Percentiles rank a stretch among this genome's conserved stretches.
phyloP scores from a whole-genome alignment of 2,797 vertebrate genomes.

The Macropus fuliginosus region DNA sequence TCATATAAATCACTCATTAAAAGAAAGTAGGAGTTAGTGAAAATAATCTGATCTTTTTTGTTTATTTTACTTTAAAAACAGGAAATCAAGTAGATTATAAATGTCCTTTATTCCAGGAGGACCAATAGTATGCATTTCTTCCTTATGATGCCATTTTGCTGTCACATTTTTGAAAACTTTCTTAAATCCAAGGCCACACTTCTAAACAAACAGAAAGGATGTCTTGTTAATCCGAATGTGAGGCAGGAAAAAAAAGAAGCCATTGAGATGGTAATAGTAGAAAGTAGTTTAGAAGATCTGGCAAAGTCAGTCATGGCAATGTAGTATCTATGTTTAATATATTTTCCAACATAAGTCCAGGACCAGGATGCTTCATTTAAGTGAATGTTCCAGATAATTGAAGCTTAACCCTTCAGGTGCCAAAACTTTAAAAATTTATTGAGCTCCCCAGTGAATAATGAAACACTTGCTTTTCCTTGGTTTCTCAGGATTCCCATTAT shows the following conservation, averaged over 20 bases:
- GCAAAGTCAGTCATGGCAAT: neutral
- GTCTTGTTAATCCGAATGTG: slow-evolving; percentile 17
- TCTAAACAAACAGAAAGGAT: slow-evolving; percentile 30
- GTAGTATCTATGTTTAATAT: neutral
- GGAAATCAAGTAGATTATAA: slow-evolving; percentile 50
- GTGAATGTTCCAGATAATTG: slow-evolving; percentile 15
- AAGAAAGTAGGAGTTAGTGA: neutral
- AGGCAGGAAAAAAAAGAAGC: neutral
- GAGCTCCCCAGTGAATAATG: neutral
- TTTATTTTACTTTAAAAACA: slow-evolving; percentile 45
- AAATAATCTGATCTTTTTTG: slow-evolving; percentile 47
- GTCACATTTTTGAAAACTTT: slow-evolving; percentile 17
- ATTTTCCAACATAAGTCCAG: neutral
- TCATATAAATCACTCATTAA: neutral
- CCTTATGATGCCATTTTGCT: slow-evolving; percentile 34
- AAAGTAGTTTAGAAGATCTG: slow-evolving; percentile 15
- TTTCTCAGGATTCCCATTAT: neutral
- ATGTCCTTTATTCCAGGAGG: slow-evolving; percentile 52
- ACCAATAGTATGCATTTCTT: slow-evolving; percentile 41
- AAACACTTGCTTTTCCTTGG: slow-evolving; percentile 3
- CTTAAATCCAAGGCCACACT: neutral
- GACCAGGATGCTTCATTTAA: slow-evolving; percentile 26
- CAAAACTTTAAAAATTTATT: neutral
- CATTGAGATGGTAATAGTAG: slow-evolving; percentile 27
- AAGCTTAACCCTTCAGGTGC: slow-evolving; percentile 41